phyloP scores from a whole-genome alignment of 64 coral and sea anemone species.

The Pocillopora damicornis region DNA sequence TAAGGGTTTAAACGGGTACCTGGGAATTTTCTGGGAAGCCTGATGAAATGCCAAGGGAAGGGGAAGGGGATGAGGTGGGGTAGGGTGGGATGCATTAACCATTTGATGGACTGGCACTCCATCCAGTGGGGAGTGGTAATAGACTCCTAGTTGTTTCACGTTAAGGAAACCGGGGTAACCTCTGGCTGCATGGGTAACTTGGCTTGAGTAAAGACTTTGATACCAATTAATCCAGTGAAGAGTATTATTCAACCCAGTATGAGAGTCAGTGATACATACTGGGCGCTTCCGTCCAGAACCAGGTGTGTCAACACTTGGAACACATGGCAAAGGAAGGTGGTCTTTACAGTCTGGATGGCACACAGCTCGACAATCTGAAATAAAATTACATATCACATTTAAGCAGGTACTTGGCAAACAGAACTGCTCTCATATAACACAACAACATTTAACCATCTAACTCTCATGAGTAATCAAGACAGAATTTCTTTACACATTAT shows the following conservation, averaged over 20 bases:
- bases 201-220: too few relatives aligned
- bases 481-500: not conserved
- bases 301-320: slow-evolving; percentile 79
- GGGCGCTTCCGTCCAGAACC: slow-evolving; percentile 59
- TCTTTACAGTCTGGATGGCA: slow-evolving; percentile 97
- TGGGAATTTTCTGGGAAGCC: too few relatives aligned
- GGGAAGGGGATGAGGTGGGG: too few relatives aligned
- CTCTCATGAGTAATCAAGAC: not conserved
- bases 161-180: not conserved
- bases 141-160: not conserved
- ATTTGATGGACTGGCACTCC: too few relatives aligned
- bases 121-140: too few relatives aligned
- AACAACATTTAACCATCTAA: not conserved
- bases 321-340: slow-evolving; percentile 76
- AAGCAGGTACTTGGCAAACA: not conserved
- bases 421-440: not conserved
- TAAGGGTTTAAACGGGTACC: too few relatives aligned
- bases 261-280: slow-evolving; percentile 26
- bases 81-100: too few relatives aligned
- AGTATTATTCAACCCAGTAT: too few relatives aligned
- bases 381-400: not conserved
- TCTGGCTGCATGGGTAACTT: too few relatives aligned
- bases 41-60: too few relatives aligned
- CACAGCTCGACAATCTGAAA: slow-evolving; percentile 85
- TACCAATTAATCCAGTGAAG: too few relatives aligned